A percentile compares a stretch with the other conserved stretches of the same genome.
These are phyloP conservation scores for Drosophila rubida DNA, from an alignment of 2,888 invertebrate genomes.

Conservation along the genomic window DNA sequence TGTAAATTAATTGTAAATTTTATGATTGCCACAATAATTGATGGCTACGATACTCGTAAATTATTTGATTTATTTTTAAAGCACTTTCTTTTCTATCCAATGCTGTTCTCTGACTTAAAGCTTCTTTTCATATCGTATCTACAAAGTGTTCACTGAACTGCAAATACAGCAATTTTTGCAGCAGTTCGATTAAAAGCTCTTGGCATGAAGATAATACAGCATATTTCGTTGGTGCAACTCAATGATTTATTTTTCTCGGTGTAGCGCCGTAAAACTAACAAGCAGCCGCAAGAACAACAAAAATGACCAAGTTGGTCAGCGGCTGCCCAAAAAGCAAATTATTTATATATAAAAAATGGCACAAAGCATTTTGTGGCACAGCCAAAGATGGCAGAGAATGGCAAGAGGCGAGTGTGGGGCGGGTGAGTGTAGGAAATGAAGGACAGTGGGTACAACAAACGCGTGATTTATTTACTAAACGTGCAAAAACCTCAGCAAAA, in stretches of 20 bases:
- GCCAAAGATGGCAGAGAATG: background rate
- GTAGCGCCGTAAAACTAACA: slow-evolving; percentile 17
- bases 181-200: background rate
- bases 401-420: background rate
- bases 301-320: slow-evolving; percentile 49
- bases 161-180: background rate
- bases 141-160: background rate
- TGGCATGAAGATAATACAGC: background rate
- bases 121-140: background rate
- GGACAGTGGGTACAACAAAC: slow-evolving; percentile 50
- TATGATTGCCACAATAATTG: background rate
- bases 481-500: slow-evolving; percentile 77
- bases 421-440: background rate
- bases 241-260: slow-evolving; percentile 38
- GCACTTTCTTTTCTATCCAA: too few relatives aligned
- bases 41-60: background rate
- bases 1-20: background rate
- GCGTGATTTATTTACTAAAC: slow-evolving; percentile 79
- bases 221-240: background rate
- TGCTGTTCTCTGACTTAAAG: background rate
- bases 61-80: background rate
- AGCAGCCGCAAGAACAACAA: slow-evolving; percentile 40
- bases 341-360: slow-evolving; percentile 77
- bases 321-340: slow-evolving; percentile 60
- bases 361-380: slow-evolving; percentile 51